Evolutionary conservation across 2,888 invertebrate genomes (phyloP).

Genomic region (Pasiphila rectangulata): DNA sequence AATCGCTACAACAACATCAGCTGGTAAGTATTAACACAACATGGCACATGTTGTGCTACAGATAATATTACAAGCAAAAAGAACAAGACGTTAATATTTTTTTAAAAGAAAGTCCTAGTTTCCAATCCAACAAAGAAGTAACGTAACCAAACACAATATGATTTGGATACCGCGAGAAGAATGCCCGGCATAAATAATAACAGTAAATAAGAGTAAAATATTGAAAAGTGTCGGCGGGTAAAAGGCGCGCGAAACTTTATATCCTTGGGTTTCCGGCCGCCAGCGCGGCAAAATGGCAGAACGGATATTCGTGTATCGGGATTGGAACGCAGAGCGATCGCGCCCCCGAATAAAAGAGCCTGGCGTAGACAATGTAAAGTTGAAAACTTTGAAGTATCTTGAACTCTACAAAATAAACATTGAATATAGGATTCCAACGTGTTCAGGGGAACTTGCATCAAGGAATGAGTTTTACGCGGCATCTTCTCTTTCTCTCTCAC

Average conservation of each 20-base stretch:
- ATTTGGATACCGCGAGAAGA: conserved; percentile 61
- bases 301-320: conserved; percentile 74
- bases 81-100: too few species aligned
- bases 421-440: neutral
- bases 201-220: conserved; percentile 80
- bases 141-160: conserved; percentile 51
- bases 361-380: conserved; percentile 46
- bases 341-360: conserved; percentile 44
- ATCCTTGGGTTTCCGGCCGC: conserved; percentile 76
- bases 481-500: too few species aligned
- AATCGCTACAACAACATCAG: too few species aligned
- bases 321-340: conserved; percentile 45
- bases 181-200: conserved; percentile 75
- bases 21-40: too few species aligned
- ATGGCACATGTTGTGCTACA: too few species aligned
- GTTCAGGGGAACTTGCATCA: too few species aligned
- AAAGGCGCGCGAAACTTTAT: conserved; percentile 76
- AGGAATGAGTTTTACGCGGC: too few species aligned
- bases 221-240: conserved; percentile 77
- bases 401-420: neutral
- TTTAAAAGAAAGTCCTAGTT: neutral
- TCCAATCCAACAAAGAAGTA: conserved; percentile 29
- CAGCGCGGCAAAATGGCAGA: conserved; percentile 73
- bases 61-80: too few species aligned
- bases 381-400: neutral